These are phyloP conservation scores for Crypturellus undulatus DNA, from an alignment of 2,113 vertebrate species.

Conservation along the genomic window DNA sequence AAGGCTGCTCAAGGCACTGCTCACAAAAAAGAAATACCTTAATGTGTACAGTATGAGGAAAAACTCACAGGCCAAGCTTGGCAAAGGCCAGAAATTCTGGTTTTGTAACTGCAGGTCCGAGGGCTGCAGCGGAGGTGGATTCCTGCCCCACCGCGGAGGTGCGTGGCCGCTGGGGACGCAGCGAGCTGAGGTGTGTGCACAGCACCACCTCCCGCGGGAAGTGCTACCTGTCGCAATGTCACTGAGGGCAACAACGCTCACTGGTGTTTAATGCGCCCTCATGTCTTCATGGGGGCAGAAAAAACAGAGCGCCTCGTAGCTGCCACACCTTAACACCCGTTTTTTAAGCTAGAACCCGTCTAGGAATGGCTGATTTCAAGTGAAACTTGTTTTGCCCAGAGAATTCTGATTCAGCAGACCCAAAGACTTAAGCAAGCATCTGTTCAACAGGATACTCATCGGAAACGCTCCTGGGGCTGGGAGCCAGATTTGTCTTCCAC, in stretches of 20 bases:
- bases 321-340: not conserved
- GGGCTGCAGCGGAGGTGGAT: not conserved
- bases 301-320: not conserved
- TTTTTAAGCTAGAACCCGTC: not conserved
- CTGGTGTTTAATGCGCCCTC: not conserved
- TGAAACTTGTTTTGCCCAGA: slow-evolving; percentile 2
- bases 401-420: not conserved
- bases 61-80: not conserved
- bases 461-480: slow-evolving; percentile 2
- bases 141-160: not conserved
- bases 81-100: not conserved
- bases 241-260: not conserved
- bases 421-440: not conserved
- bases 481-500: not conserved
- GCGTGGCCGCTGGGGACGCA: not conserved
- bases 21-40: not conserved
- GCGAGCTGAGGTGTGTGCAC: not conserved
- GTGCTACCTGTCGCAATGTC: slow-evolving; percentile 10
- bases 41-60: not conserved
- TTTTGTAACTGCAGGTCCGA: not conserved
- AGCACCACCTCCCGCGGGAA: slow-evolving; percentile 63
- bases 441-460: not conserved
- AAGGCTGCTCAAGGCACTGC: not conserved
- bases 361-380: not conserved
- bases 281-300: not conserved